phyloP scores from a whole-genome alignment of 2,113 vertebrate genomes.

The Nycticorax nycticorax region DNA sequence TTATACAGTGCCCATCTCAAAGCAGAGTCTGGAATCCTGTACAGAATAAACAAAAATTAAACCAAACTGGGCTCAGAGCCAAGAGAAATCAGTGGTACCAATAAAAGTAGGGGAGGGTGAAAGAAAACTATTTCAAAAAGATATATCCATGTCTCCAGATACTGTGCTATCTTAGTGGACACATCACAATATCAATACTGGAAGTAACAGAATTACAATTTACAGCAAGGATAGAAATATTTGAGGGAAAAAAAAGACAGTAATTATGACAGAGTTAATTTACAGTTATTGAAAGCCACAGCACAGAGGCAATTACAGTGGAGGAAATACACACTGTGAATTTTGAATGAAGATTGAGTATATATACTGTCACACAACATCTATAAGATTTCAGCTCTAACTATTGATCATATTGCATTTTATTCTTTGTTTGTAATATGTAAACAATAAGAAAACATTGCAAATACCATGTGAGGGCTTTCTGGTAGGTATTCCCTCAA shows the following conservation, averaged over 20 bases:
- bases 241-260: not conserved
- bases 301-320: conserved; percentile 2
- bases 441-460: not conserved
- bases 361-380: not conserved
- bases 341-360: conserved; percentile 31
- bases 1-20: conserved; percentile 43
- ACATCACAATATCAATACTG: not conserved
- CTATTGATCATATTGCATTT: not conserved
- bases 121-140: conserved; percentile 12
- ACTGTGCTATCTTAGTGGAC: not conserved
- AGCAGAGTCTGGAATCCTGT: not conserved
- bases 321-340: conserved; percentile 34
- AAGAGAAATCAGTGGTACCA: not conserved
- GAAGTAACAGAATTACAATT: not conserved
- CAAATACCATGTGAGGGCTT: conserved; percentile 8
- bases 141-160: not conserved
- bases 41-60: conserved; percentile 62
- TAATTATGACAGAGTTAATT: conserved; percentile 49
- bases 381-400: not conserved
- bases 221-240: conserved; percentile 18
- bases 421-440: not conserved
- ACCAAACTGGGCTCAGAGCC: conserved; percentile 29
- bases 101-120: not conserved
- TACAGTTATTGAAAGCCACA: conserved; percentile 25
- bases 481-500: conserved; percentile 34